Base-by-base conservation (phyloP, 2,888 invertebrate genomes). In the Homarus gammarus region DNA sequence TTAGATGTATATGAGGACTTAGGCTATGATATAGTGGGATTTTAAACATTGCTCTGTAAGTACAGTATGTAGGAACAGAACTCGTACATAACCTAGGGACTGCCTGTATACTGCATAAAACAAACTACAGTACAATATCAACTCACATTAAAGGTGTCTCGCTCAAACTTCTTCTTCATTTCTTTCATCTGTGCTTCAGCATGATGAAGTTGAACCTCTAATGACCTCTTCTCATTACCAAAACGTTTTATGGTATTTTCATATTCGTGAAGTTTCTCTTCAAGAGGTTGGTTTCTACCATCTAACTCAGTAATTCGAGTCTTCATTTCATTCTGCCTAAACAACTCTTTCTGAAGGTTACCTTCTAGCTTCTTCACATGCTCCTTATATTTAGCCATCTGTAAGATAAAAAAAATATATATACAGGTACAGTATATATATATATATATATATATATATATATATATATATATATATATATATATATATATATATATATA, bases 71-170 rank as follows among this genome's bases (percentile, higher is more conserved):
- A n/a, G n/a, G n/a, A n/a, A n/a, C n/a, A n/a, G n/a, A n/a, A n/a
- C n/a, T n/a, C n/a, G n/a, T n/a, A n/a, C n/a, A n/a, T n/a, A n/a
- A n/a, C n/a, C n/a, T n/a, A n/a, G n/a, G n/a, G n/a, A n/a, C n/a
- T n/a, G n/a, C n/a, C n/a, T n/a, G n/a, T n/a, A n/a, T n/a, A n/a
- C n/a, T n/a, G n/a, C n/a, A n/a, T n/a, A n/a, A n/a, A n/a, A n/a
- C n/a, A n/a, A n/a, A n/a, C n/a, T n/a, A n/a, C n/a, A n/a, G n/a
- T n/a, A n/a, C n/a, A n/a, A n/a, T n/a, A n/a, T n/a, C n/a, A 22
- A 51, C 86, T 86, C n/a, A 86, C 86, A 68, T 79, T 70, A 51
- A 79, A 70, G 56, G 72, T 79, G 31, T 86, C 70, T n/a, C 79
- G 44, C 10, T 79, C 70, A 33, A 64, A 68, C 68, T 51, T 49